Evolutionary conservation across 2,797 vertebrate genomes (phyloP).

Genomic region (Hozukius guyotensis): DNA sequence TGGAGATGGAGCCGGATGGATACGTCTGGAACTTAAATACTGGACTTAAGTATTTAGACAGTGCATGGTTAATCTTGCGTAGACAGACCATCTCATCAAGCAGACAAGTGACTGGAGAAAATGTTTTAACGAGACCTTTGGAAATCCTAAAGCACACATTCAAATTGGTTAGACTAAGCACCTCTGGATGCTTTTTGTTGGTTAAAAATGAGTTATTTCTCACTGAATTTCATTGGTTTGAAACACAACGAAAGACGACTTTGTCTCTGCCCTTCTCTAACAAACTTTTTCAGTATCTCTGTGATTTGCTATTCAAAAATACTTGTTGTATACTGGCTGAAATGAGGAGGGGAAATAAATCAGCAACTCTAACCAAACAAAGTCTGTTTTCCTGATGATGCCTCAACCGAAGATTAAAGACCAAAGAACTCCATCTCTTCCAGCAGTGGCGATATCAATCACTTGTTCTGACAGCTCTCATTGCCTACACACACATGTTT

Average conservation of each 20-base stretch:
- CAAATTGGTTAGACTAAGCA: slow-evolving; percentile 15
- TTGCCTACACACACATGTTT: slow-evolving; percentile 54
- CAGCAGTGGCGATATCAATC: slow-evolving; percentile 53
- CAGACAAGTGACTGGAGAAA: slow-evolving; percentile 8
- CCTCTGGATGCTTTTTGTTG: neutral
- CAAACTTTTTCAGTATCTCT: slow-evolving; percentile 4
- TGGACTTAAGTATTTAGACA: slow-evolving; percentile 22
- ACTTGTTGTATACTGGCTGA: slow-evolving; percentile 9
- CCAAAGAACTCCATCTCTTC: slow-evolving; percentile 38
- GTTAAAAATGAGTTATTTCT: neutral
- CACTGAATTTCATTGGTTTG: slow-evolving; percentile 8
- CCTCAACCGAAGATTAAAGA: slow-evolving; percentile 52
- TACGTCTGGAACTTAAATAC: slow-evolving; percentile 6
- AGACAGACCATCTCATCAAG: slow-evolving; percentile 13
- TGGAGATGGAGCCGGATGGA: slow-evolving; percentile 12
- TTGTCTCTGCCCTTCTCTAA: neutral
- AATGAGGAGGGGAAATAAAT: slow-evolving; percentile 41
- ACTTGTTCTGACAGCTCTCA: slow-evolving; percentile 54
- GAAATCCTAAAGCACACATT: slow-evolving; percentile 8
- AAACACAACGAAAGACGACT: slow-evolving; percentile 13
- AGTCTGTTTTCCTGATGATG: slow-evolving; percentile 35
- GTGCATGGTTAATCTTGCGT: slow-evolving; percentile 11
- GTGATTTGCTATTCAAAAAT: slow-evolving; percentile 21
- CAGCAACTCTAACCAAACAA: slow-evolving; percentile 44
- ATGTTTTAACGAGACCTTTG: neutral